phyloP scores from a whole-genome alignment of 2,113 vertebrate species.

The Pygoscelis antarcticus region DNA sequence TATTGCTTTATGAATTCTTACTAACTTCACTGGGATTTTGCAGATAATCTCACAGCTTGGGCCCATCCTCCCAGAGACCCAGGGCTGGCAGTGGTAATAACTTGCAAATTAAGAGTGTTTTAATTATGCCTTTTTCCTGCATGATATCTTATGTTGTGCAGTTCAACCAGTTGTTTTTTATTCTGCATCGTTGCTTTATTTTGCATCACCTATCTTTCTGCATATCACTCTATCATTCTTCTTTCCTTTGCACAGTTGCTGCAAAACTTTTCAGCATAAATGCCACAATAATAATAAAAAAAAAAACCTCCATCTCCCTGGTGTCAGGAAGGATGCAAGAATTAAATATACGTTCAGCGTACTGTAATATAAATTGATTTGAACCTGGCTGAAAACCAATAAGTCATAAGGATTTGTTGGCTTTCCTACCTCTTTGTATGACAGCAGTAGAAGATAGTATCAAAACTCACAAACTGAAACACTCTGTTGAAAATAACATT shows the following conservation, averaged over 20 bases:
- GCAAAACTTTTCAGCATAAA: neutral
- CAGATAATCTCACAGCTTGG: neutral
- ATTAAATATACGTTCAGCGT: neutral
- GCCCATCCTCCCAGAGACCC: neutral
- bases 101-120: neutral
- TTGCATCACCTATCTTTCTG: neutral
- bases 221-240: neutral
- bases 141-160: neutral
- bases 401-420: conserved; percentile 53
- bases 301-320: neutral
- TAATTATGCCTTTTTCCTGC: neutral
- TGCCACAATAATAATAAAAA: neutral
- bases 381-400: conserved; percentile 36
- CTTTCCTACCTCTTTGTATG: conserved; percentile 8
- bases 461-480: neutral
- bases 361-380: conserved; percentile 58
- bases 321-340: conserved; percentile 22
- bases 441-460: conserved; percentile 27
- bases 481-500: neutral
- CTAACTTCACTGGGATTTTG: neutral
- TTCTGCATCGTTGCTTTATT: neutral
- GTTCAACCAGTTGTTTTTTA: neutral
- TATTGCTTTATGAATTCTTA: neutral
- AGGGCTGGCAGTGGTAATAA: neutral
- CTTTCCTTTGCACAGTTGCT: neutral